phyloP scores from a whole-genome alignment of 2,113 vertebrate species.

The Anser cygnoides region DNA sequence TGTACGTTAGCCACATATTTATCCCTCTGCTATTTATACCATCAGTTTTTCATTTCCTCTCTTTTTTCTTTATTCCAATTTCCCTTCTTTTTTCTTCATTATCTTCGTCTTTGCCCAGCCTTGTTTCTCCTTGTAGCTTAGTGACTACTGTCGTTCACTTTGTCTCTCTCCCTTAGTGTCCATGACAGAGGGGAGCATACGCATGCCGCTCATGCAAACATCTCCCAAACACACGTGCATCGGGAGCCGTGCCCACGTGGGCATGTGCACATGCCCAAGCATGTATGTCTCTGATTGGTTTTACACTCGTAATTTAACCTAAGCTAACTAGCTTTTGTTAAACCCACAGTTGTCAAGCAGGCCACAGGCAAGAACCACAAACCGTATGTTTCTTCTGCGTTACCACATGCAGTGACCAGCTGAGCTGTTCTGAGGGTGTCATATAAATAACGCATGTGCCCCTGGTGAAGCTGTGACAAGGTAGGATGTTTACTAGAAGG shows the following conservation, averaged over 20 bases:
- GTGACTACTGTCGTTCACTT: not conserved
- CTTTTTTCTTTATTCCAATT: not conserved
- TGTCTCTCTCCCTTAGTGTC: not conserved
- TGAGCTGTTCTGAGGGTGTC: not conserved
- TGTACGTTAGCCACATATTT: slow-evolving; percentile 24
- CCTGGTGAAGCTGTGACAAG: not conserved
- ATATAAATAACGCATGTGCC: not conserved
- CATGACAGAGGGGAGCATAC: rapidly evolving
- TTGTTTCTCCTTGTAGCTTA: not conserved
- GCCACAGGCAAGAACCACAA: slow-evolving; percentile 21
- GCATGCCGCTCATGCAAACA: not conserved
- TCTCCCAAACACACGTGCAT: rapidly evolving
- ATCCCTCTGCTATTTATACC: slow-evolving; percentile 16
- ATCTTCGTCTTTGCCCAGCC: slow-evolving; percentile 7
- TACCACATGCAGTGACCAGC: not conserved
- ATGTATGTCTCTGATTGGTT: not conserved
- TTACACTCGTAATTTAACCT: slow-evolving; percentile 30
- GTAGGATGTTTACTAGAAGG: not conserved
- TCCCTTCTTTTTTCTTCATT: slow-evolving; percentile 1
- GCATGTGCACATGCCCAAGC: not conserved
- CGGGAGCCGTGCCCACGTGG: not conserved
- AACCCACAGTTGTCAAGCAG: not conserved
- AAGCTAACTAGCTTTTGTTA: slow-evolving; percentile 31
- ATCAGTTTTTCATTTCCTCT: slow-evolving; percentile 56
- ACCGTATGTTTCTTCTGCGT: slow-evolving; percentile 6